These are phyloP conservation scores for Momotus momota DNA, from an alignment of 2,797 vertebrate genomes.

Conservation along the genomic window DNA sequence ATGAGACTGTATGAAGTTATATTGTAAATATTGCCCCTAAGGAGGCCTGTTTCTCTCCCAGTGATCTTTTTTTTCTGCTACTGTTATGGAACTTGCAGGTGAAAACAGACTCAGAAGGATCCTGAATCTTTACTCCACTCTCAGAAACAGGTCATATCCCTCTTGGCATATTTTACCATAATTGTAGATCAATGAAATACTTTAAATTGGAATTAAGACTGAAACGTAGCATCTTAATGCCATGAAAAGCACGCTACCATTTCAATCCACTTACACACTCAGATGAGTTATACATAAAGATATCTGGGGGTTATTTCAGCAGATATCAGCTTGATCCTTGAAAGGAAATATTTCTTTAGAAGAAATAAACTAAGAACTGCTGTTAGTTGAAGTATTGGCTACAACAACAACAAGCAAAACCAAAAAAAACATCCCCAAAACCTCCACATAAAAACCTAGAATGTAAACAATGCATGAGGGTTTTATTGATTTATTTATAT, in stretches of 20 bases:
- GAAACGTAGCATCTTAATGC: background rate
- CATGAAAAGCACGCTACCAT: background rate
- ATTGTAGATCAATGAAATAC: background rate
- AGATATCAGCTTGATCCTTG: background rate
- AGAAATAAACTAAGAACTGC: background rate
- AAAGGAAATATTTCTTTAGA: background rate
- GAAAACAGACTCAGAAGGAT: background rate
- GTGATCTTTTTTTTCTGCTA: background rate
- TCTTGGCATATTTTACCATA: background rate
- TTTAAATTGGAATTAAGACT: background rate
- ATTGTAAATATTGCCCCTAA: background rate
- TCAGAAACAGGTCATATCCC: background rate
- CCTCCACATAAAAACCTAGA: background rate
- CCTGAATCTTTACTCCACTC: background rate
- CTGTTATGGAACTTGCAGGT: background rate
- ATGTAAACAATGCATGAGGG: background rate
- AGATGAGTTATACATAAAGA: background rate
- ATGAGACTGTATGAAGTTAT: background rate
- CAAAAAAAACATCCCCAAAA: no score
- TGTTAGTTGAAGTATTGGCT: background rate
- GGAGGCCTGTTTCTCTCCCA: fast-evolving
- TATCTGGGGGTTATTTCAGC: background rate
- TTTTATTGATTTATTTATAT: background rate
- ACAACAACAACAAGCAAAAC: no score
- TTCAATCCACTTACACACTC: background rate